Evolutionary conservation across 2,888 invertebrate genomes (phyloP), one percentile per base, ranked within the genome.

Genomic region (Osmoderma eremita): DNA sequence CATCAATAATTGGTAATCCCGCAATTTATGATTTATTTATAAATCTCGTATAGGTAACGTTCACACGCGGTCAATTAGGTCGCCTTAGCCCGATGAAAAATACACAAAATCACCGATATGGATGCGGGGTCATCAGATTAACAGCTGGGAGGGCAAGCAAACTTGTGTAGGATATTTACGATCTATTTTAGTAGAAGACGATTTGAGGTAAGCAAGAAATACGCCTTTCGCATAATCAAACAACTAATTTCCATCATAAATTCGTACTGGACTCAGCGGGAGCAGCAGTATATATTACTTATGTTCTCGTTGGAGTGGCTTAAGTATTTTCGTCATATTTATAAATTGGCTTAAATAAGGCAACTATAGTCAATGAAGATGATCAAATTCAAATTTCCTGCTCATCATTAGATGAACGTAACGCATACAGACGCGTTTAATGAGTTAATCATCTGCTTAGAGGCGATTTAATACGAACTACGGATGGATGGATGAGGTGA

Each of bases 151-250:
- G 30, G 30, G 6, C 10, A 30, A 30, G 30, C 2, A 2, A 4
- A 8, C 10, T 30, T 30, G 5, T 30, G 5, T 30, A n/a, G n/a
- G n/a, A n/a, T n/a, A n/a, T n/a, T 6, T 30, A 30, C 30, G 10
- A 5, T 30, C 10, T 10, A 3, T 1, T 10, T 30, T 30, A 6
- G 6, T 30, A 30, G 30, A 42, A 17, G 12, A 15, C 13, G 10
- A 3, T 42, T 42, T 42, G 17, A 42, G 42, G 13, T 42, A 42
- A 42, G 42, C 42, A 17, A n/a, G 42, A 42, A 42, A 42, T 42
- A 42, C 17, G 42, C 10, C 30, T 42, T 42, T n/a, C 1, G 4
- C 12, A 42, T 42, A n/a, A 42, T 13, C 42, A 42, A 42, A 42
- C 42, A 17, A 42, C 5, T n/a, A 5, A 42, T 42, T 42, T 17